phyloP scores from a whole-genome alignment of 2,888 invertebrate genomes.

The Oasisia sp. region DNA sequence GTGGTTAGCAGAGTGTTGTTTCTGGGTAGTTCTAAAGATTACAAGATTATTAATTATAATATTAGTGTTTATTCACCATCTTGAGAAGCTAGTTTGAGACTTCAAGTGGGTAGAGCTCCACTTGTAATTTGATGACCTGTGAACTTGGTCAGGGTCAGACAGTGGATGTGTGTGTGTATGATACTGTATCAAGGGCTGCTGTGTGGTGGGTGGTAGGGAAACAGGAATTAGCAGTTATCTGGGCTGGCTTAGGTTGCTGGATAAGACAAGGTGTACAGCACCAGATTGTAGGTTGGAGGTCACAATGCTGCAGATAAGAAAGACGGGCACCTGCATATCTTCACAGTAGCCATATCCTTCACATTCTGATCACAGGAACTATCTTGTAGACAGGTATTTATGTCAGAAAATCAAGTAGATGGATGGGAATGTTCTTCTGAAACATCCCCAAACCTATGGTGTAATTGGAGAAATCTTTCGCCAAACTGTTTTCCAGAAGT shows the following conservation, averaged over 20 bases:
- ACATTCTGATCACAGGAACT: background rate
- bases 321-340: background rate
- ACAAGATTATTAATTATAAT: background rate
- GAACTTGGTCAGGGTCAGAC: background rate
- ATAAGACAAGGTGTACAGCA: background rate
- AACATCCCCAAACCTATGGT: background rate
- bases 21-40: background rate
- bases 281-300: background rate
- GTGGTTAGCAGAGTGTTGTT: background rate
- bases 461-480: background rate
- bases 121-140: background rate
- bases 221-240: slow-evolving; percentile 7
- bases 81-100: background rate
- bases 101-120: background rate
- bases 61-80: background rate
- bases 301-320: background rate
- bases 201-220: background rate
- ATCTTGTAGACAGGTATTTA: background rate
- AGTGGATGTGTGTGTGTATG: background rate
- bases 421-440: background rate
- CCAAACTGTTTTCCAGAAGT: background rate
- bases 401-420: background rate
- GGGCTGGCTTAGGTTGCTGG: background rate
- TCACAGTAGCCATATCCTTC: background rate
- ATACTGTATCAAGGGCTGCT: background rate